phyloP scores from a whole-genome alignment of 1,140 invertebrate genomes.

The Melanaphis sacchari region DNA sequence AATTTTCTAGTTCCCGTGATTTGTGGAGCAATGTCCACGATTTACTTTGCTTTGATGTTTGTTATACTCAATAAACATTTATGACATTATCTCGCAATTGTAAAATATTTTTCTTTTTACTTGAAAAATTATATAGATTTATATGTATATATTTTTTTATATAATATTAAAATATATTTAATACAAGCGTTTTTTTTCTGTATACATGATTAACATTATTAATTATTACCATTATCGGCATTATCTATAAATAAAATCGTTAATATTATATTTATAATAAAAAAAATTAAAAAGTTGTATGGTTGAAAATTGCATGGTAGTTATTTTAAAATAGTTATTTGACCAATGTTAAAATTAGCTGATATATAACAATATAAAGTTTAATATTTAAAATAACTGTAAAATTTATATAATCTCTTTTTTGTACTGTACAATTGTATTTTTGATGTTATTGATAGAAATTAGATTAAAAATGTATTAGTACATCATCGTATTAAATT shows the following conservation, averaged over 20 bases:
- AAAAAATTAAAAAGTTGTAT: background rate
- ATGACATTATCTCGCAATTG: background rate
- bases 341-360: too few species aligned
- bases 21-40: background rate
- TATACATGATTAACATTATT: background rate
- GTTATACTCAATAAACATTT: background rate
- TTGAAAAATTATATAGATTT: background rate
- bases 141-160: background rate
- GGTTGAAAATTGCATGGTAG: background rate
- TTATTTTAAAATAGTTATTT: background rate
- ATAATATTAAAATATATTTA: background rate
- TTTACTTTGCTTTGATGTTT: background rate
- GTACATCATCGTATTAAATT: background rate
- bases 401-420: background rate
- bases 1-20: conserved; percentile 7
- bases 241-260: background rate
- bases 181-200: background rate
- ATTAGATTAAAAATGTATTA: background rate
- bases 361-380: too few species aligned
- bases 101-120: background rate
- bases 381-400: background rate
- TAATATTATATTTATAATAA: background rate
- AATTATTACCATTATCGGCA: background rate
- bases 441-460: background rate
- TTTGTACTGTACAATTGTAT: background rate